Evolutionary conservation across 2,888 invertebrate species (phyloP).

Genomic region (Trichogramma dendrolimi): DNA sequence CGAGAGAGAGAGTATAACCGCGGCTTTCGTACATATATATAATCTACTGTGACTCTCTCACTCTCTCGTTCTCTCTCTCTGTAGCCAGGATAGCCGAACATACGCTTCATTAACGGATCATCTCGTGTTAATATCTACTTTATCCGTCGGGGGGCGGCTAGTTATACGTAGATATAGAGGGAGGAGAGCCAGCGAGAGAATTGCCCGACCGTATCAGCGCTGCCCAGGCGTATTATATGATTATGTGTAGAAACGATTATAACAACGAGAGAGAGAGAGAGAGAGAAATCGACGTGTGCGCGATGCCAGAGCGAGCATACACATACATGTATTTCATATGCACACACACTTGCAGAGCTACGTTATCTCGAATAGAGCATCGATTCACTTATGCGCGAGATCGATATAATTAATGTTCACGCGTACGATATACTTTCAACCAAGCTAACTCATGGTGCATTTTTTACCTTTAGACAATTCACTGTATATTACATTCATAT

Average conservation of each 20-base stretch:
- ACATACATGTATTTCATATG: too few species aligned
- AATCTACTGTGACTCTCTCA: constrained; percentile 6
- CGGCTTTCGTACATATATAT: too few species aligned
- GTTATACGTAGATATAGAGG: too few species aligned
- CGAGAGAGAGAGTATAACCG: constrained; percentile 31
- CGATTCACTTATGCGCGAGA: too few species aligned
- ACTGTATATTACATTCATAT: too few species aligned
- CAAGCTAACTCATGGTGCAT: too few species aligned
- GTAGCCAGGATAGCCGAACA: constrained; percentile 41
- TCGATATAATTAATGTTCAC: too few species aligned
- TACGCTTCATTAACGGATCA: constrained; percentile 54
- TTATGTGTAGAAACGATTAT: not conserved
- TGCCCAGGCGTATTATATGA: constrained; percentile 42
- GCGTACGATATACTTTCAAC: too few species aligned
- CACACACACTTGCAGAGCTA: too few species aligned
- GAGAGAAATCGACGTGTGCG: constrained; percentile 13
- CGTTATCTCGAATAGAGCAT: too few species aligned
- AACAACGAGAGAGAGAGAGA: constrained; percentile 1
- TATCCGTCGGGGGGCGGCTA: constrained; percentile 42
- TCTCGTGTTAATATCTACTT: constrained; percentile 54
- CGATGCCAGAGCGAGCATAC: constrained; percentile 1
- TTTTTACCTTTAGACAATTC: too few species aligned
- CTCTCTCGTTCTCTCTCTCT: constrained; percentile 24
- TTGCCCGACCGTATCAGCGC: constrained; percentile 50
- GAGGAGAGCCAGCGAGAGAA: too few species aligned